phyloP scores from a whole-genome alignment of 2,113 vertebrate species.

The Tetrao urogallus region DNA sequence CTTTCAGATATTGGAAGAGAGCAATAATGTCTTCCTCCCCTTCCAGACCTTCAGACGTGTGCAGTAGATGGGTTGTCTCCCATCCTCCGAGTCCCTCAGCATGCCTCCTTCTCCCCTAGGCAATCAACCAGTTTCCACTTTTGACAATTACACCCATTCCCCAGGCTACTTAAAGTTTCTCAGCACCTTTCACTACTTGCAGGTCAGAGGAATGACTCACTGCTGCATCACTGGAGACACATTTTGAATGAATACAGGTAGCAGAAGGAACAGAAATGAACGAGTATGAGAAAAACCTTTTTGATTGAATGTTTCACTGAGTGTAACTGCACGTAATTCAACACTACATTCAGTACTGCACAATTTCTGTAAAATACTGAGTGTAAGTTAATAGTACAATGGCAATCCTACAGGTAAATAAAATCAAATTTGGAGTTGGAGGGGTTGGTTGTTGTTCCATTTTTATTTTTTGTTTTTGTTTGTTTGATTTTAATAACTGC shows the following conservation, averaged over 20 bases:
- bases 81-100: neutral
- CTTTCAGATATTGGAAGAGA: too few species aligned
- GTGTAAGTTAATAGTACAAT: neutral
- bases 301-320: accelerated
- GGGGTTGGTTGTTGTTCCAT: neutral
- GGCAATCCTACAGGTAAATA: neutral
- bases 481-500: neutral
- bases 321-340: accelerated
- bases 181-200: neutral
- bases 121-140: neutral
- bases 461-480: neutral
- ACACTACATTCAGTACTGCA: neutral
- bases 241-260: neutral
- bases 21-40: too few species aligned
- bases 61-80: neutral
- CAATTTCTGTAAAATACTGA: neutral
- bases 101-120: too few species aligned
- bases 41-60: neutral
- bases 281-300: neutral
- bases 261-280: neutral
- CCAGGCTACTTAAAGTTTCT: neutral
- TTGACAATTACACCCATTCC: neutral
- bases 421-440: neutral
- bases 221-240: neutral
- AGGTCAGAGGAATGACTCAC: neutral